Evolutionary conservation across 2,888 invertebrate species (phyloP).

Genomic region (Acronicta alni): DNA sequence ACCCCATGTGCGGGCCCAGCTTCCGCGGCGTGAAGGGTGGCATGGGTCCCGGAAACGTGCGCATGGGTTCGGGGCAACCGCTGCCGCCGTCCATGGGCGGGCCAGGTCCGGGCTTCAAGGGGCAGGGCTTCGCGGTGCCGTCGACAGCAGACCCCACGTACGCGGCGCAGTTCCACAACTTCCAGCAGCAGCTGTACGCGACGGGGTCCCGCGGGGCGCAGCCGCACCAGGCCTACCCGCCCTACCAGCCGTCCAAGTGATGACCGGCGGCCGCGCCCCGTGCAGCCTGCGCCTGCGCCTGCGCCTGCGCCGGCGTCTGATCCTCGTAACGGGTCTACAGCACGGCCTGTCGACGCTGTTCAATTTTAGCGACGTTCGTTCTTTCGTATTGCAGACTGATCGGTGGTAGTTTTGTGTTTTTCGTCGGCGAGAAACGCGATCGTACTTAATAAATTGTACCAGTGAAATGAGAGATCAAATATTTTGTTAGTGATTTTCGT

Average conservation of each 20-base stretch:
- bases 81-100: slow-evolving; percentile 94
- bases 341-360: slow-evolving; percentile 38
- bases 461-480: slow-evolving; percentile 62
- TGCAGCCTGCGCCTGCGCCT: slow-evolving; percentile 37
- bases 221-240: slow-evolving; percentile 84
- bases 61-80: slow-evolving; percentile 91
- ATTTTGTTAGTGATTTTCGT: slow-evolving; percentile 75
- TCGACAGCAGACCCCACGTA: slow-evolving; percentile 97
- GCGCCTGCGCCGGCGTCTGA: too few relatives aligned
- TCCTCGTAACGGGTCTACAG: slow-evolving; percentile 9
- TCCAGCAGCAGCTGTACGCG: slow-evolving; percentile 98
- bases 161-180: slow-evolving; percentile 98
- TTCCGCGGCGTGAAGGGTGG: slow-evolving; percentile 82
- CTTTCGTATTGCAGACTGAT: slow-evolving; percentile 57
- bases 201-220: slow-evolving; percentile 89
- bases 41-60: slow-evolving; percentile 74
- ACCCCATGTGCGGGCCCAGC: slow-evolving; percentile 78
- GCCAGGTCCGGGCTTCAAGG: slow-evolving; percentile 91
- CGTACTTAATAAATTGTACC: slow-evolving; percentile 59
- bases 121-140: slow-evolving; percentile 94
- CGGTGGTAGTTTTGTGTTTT: slow-evolving; percentile 56
- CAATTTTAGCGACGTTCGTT: slow-evolving; percentile 51
- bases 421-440: slow-evolving; percentile 47
- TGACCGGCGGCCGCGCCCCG: slow-evolving; percentile 58
- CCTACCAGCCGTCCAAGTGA: slow-evolving; percentile 87